A percentile compares a stretch with the other conserved stretches of the same genome.
phyloP scores from a whole-genome alignment of 2,113 vertebrate species.

The Corynorhinus townsendii region DNA sequence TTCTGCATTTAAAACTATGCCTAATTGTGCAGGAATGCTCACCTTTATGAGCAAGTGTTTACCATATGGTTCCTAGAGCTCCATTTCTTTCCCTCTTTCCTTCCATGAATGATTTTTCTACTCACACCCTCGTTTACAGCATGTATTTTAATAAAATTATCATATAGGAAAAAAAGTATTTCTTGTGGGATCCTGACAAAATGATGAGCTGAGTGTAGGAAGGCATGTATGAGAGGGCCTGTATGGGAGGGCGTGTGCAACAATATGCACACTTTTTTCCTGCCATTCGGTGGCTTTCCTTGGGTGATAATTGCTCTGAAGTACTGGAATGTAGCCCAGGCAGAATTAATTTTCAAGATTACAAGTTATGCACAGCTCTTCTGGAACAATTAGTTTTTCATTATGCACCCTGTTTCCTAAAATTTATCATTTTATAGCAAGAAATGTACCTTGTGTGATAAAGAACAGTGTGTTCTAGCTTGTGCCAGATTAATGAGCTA shows the following conservation, averaged over 20 bases:
- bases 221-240: too few species aligned
- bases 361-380: slow-evolving; percentile 63
- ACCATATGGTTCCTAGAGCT: not conserved
- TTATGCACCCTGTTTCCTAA: slow-evolving; percentile 65
- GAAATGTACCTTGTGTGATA: slow-evolving; percentile 57
- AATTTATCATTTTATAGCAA: slow-evolving; percentile 70
- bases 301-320: slow-evolving; percentile 33
- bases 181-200: not conserved
- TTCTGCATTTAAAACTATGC: not conserved
- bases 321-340: slow-evolving; percentile 69
- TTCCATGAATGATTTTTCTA: not conserved
- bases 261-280: not conserved
- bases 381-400: slow-evolving; percentile 65
- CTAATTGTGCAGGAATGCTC: not conserved
- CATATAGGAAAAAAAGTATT: not conserved
- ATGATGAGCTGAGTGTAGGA: not conserved
- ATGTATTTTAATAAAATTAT: not conserved
- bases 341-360: slow-evolving; percentile 71
- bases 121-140: not conserved
- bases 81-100: not conserved
- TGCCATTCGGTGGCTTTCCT: not conserved
- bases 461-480: slow-evolving; percentile 42
- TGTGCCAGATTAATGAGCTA: slow-evolving; percentile 52
- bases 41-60: not conserved
- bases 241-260: not conserved